These are phyloP conservation scores for Drosophila paulistorum DNA, from an alignment of 1,140 invertebrate genomes.

Conservation along the genomic window DNA sequence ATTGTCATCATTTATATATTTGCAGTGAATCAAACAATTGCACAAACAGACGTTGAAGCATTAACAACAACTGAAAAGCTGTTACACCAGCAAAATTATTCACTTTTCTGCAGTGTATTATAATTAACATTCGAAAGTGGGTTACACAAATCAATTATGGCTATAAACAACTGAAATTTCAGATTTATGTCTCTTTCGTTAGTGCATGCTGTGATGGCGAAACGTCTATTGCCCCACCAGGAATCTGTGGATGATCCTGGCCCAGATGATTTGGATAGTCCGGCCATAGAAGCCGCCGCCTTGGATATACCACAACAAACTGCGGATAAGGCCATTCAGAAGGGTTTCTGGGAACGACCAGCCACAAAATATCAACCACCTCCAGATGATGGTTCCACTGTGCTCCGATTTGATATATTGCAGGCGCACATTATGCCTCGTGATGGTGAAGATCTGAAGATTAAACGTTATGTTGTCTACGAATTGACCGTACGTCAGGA, in stretches of 20 bases:
- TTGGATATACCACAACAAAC: conserved; percentile 57
- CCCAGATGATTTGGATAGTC: conserved; percentile 76
- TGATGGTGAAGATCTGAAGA: conserved; percentile 83
- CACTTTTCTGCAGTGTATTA: background rate
- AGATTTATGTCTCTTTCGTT: background rate
- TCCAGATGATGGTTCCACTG: conserved; percentile 61
- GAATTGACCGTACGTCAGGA: conserved; percentile 86
- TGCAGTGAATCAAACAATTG: conserved; percentile 36
- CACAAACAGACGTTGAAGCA: conserved; percentile 24
- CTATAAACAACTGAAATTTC: background rate
- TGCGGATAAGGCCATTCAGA: conserved; percentile 35
- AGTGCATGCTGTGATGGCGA: conserved; percentile 79
- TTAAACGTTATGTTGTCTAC: conserved; percentile 87
- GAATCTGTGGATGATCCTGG: conserved; percentile 58
- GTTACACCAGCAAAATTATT: background rate
- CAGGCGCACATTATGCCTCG: conserved; percentile 83
- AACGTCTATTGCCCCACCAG: conserved; percentile 62
- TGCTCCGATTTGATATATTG: conserved; percentile 84
- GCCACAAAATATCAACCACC: conserved; percentile 39
- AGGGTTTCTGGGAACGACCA: conserved; percentile 72
- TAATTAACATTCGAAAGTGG: conserved; percentile 43
- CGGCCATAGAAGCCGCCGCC: conserved; percentile 71
- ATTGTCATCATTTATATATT: conserved; percentile 28
- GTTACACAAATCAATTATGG: conserved; percentile 23
- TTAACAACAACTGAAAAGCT: background rate